phyloP scores from a whole-genome alignment of 1,140 invertebrate genomes.

The Drosophila willistoni region DNA sequence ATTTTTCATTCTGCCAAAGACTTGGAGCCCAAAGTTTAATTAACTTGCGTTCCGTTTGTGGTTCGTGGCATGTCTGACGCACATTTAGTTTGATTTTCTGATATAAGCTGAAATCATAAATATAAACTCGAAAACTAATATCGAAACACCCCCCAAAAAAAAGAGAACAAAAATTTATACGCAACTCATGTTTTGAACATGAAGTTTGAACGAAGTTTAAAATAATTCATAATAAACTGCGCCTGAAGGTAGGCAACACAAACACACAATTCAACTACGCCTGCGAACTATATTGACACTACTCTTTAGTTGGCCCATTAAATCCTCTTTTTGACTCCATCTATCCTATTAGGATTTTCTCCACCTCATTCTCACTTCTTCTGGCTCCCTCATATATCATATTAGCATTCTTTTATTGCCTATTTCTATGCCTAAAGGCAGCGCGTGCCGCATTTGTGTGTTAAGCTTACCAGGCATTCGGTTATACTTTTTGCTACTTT shows the following conservation, averaged over 20 bases:
- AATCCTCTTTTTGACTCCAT: slow-evolving; percentile 13
- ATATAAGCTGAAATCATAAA: slow-evolving; percentile 52
- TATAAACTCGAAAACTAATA: slow-evolving; percentile 44
- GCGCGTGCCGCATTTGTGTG: slow-evolving; percentile 46
- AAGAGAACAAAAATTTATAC: slow-evolving; percentile 26
- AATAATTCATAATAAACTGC: not conserved
- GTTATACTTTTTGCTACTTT: not conserved
- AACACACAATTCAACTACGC: slow-evolving; percentile 1
- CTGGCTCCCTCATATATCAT: slow-evolving; percentile 8
- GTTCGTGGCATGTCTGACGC: slow-evolving; percentile 51
- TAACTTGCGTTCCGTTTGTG: slow-evolving; percentile 43
- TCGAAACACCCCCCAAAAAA: not conserved
- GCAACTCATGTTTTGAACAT: slow-evolving; percentile 18
- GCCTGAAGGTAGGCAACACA: slow-evolving; percentile 4
- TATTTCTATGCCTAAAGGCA: slow-evolving; percentile 42
- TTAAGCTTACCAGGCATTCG: not conserved
- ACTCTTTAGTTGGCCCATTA: slow-evolving; percentile 44
- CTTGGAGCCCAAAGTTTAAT: slow-evolving; percentile 56
- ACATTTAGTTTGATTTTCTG: slow-evolving; percentile 33
- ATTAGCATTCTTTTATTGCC: slow-evolving; percentile 59
- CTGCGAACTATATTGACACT: slow-evolving; percentile 37
- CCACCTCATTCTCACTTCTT: not conserved
- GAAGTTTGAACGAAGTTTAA: not conserved
- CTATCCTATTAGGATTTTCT: not conserved
- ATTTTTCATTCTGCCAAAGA: slow-evolving; percentile 55